Conservation (phyloP, 1,140 invertebrate genomes). For the Trichonephila clavata region DNA sequence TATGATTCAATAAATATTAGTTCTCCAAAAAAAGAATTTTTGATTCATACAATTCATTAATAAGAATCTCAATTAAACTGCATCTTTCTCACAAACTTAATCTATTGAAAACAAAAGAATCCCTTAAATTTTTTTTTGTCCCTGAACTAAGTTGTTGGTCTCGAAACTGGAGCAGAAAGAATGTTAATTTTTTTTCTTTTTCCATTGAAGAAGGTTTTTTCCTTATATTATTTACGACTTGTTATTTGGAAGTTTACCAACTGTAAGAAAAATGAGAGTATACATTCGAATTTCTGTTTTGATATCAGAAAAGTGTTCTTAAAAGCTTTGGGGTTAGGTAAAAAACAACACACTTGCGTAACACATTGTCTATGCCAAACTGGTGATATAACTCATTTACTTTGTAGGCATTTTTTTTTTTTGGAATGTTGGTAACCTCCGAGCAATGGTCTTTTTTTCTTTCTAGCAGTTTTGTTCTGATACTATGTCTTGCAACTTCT, state of each 20-base stretch:
- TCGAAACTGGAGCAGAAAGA: not conserved
- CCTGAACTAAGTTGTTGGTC: not conserved
- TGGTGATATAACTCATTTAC: not conserved
- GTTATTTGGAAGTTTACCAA: not conserved
- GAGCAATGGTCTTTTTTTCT: not conserved
- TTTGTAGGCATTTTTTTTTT: not conserved
- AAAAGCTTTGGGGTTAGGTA: not conserved
- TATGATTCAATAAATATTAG: too few species aligned
- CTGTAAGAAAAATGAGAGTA: not conserved
- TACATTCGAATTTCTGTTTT: not conserved
- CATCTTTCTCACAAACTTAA: too few species aligned
- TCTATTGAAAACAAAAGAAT: not conserved
- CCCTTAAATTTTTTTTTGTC: not conserved
- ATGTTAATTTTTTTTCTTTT: not conserved
- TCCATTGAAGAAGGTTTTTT: not conserved
- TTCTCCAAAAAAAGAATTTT: too few species aligned
- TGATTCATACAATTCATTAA: too few species aligned
- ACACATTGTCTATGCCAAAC: slow-evolving; percentile 16
- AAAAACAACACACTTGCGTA: not conserved
- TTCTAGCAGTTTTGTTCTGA: not conserved
- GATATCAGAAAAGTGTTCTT: not conserved
- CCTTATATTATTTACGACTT: not conserved
- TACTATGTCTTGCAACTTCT: not conserved
- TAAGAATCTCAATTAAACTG: too few species aligned
- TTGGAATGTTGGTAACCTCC: not conserved